Base-by-base conservation (phyloP, 2,113 vertebrate species). In the Sminthopsis crassicaudata region DNA sequence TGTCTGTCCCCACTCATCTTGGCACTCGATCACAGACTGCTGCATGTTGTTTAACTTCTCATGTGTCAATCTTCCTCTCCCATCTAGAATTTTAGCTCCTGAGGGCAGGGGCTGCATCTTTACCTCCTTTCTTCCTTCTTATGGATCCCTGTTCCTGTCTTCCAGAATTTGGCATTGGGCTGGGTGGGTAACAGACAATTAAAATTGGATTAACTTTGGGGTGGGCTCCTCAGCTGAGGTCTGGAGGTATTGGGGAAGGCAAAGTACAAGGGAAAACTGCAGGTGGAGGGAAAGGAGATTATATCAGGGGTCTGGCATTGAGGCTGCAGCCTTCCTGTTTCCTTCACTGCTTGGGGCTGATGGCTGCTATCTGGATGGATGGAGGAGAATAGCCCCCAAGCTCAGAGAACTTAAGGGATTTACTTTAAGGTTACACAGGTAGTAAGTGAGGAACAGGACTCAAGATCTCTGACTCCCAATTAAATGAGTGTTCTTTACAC, bases 1-100 rank as follows among this genome's bases (percentile, higher is more conserved):
- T 84, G 67, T 84, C 67, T 84, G 67, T 84, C 67, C 67, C 67
- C 67, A 84, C 67, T 84, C 67, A 84, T 84, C 67, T 42, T 84
- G 67, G 67, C 67, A 84, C n/a, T 84, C 19, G 36, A 84, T 42
- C 36, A 84, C 67, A 84, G 67, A 84, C 67, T 84, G 67, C n/a
- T 84, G n/a, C 67, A 84, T 84, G 67, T 84, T 84, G 67, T 84
- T 84, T 42, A 84, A 84, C 67, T 84, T 84, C 23, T 42, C n/a
- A 84, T 84, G 67, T 42, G 67, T 84, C n/a, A 84, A 42, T 84
- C 67, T 84, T 84, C 67, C 67, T 19, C 42, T n/a, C 67, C 67
- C 67, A 84, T n/a, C 67, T 84, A n/a, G 67, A n/a, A 36, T 84
- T 84, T 22, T 19, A 84, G 67, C 67, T 84, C 67, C 67, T 84